Base-by-base conservation (phyloP, 2,113 vertebrate species). In the Carettochelys insculpta region DNA sequence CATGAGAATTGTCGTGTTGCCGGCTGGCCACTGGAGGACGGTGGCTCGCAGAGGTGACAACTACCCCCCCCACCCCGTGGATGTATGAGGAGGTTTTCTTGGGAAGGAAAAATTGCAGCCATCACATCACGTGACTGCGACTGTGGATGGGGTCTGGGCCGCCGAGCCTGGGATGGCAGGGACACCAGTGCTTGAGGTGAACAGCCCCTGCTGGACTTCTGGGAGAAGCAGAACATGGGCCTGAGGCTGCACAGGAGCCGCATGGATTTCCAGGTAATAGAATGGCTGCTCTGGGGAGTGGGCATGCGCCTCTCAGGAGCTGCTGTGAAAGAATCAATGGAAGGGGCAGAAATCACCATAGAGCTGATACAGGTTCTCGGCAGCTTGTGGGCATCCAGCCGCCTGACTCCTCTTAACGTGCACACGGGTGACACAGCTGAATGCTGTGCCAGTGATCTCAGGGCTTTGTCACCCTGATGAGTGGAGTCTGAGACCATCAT, bases 341-440 rank as follows among this genome's bases (percentile, higher is more conserved):
- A 73, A 78, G 27, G 90, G 14, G 0, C 0, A 5, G 27, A 51
- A 43, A 27, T 77, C 47, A 24, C 12, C 6, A 4, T 13, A 8
- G 77, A 25, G 76, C 76, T 0, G 1, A 27, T 0, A 0, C 79
- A 41, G 0, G 1, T 34, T 31, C 24, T 1, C 2, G 9, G 31
- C 13, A 3, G 2, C 0, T 0, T 6, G 11, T 11, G 29, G 52
- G 41, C 87, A 54, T 31, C 47, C 25, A 34, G 38, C 80, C 10
- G 0, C 52, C 65, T 78, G 83, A 58, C 41, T 61, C 77, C 51
- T 0, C 0, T 77, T 34, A 43, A 20, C 0, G 0, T 41, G 48
- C 43, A 45, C 0, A 71, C 0, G 50, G 8, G 31, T 31, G 77
- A 54, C 10, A 13, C 27, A 56, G n/a, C 6, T 29, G 73, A 31